Conservation (phyloP, 2,888 invertebrate species). For the Magallana nippona region DNA sequence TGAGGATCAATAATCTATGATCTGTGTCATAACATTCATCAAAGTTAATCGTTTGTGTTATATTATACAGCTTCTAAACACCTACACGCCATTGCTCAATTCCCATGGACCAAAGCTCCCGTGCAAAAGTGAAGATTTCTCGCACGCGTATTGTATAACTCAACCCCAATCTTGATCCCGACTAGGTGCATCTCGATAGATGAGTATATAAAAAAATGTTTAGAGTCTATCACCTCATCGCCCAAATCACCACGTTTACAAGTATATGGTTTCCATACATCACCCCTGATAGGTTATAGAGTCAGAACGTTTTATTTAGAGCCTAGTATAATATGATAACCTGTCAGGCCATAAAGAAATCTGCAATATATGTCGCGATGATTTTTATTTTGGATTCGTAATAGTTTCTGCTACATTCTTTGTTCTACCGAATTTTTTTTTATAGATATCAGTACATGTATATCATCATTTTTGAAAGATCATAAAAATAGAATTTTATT, state of each 20-base stretch:
- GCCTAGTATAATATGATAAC: background rate
- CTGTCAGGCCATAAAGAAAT: background rate
- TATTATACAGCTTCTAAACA: background rate
- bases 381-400: constrained; percentile 16
- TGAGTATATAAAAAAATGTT: background rate
- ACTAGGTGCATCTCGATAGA: constrained; percentile 28
- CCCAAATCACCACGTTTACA: background rate
- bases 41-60: too few species aligned
- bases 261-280: constrained; percentile 8
- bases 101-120: background rate
- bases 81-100: background rate
- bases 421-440: background rate
- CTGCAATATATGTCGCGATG: background rate
- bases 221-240: background rate
- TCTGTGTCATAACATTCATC: too few species aligned
- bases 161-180: background rate
- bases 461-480: background rate
- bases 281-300: background rate
- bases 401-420: background rate
- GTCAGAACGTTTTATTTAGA: background rate
- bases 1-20: too few species aligned
- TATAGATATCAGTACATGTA: background rate
- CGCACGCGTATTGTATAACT: constrained; percentile 30
- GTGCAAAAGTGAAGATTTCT: constrained; percentile 15
- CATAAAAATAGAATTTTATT: background rate